Evolutionary conservation across 2,888 invertebrate genomes (phyloP).

Genomic region (Imbricaverruca yamaguchii): DNA sequence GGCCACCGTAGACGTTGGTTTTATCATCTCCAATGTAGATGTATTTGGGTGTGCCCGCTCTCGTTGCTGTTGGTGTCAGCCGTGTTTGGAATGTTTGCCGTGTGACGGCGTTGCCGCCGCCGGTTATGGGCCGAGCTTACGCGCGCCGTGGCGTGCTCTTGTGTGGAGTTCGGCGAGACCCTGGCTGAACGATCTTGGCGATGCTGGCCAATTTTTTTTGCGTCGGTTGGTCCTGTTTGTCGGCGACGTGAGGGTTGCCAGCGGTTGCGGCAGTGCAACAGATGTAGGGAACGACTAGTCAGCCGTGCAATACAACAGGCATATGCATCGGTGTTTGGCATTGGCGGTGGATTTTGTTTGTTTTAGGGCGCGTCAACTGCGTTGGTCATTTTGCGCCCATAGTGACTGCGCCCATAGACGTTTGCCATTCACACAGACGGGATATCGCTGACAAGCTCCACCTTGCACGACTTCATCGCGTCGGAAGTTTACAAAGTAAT

Average conservation of each 20-base stretch:
- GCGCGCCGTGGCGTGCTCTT: not conserved
- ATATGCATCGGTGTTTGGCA: not conserved
- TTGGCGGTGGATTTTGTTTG: no score
- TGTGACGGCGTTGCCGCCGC: not conserved
- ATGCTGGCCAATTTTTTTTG: no score
- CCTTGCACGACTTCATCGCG: no score
- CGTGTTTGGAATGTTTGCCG: slow-evolving; percentile 3
- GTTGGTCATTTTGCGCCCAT: no score
- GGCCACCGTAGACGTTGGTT: no score
- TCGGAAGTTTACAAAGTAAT: no score
- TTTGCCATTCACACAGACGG: no score
- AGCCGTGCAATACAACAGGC: not conserved
- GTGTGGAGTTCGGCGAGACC: no score
- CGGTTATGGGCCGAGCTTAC: not conserved
- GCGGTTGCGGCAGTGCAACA: not conserved
- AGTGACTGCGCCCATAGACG: no score
- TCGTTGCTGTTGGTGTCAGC: not conserved
- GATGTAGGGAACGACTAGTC: not conserved
- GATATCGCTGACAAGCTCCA: no score
- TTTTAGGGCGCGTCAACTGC: no score
- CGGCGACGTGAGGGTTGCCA: not conserved
- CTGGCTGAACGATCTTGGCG: no score
- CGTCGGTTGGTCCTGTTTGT: not conserved
- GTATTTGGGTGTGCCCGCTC: not conserved
- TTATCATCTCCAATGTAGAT: not conserved